These are phyloP conservation scores for Calcarius ornatus DNA, from an alignment of 2,113 vertebrate species.

Conservation along the genomic window DNA sequence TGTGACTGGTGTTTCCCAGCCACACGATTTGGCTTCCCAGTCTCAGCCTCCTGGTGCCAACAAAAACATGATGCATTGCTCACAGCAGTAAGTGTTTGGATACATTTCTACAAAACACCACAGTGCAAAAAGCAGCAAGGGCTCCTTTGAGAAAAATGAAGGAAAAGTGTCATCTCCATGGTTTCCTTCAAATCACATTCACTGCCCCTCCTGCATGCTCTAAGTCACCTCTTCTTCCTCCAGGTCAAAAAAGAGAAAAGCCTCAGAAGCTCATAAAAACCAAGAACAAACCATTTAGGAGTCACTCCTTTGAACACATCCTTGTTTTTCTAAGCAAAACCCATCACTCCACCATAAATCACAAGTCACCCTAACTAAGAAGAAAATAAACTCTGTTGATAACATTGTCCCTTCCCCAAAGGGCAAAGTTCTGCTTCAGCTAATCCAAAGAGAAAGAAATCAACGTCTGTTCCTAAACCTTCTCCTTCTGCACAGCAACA, in stretches of 20 bases:
- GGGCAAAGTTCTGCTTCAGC: constrained; percentile 46
- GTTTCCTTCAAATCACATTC: not conserved
- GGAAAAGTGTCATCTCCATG: not conserved
- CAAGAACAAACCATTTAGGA: constrained; percentile 15
- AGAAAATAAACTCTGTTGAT: constrained; percentile 46
- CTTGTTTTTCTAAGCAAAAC: constrained; percentile 45
- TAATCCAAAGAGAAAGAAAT: constrained; percentile 40
- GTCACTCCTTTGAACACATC: constrained; percentile 26
- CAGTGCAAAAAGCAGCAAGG: not conserved
- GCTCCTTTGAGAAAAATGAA: not conserved
- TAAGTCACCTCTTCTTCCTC: constrained; percentile 4
- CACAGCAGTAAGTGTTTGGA: not conserved
- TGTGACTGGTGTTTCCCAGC: constrained; percentile 20
- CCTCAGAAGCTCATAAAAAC: not conserved
- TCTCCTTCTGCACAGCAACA: constrained; percentile 37
- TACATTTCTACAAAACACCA: not conserved
- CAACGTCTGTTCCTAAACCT: constrained; percentile 44
- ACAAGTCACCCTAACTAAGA: not conserved
- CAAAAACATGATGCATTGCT: not conserved
- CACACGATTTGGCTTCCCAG: not conserved
- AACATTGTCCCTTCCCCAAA: constrained; percentile 13
- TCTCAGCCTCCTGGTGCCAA: constrained; percentile 11
- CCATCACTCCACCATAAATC: constrained; percentile 39
- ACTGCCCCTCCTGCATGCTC: not conserved
- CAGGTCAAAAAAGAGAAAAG: not conserved